Evolutionary conservation across 1,140 invertebrate genomes (phyloP), one percentile per base, ranked within the genome.

Genomic region (Psilanteris sp.): DNA sequence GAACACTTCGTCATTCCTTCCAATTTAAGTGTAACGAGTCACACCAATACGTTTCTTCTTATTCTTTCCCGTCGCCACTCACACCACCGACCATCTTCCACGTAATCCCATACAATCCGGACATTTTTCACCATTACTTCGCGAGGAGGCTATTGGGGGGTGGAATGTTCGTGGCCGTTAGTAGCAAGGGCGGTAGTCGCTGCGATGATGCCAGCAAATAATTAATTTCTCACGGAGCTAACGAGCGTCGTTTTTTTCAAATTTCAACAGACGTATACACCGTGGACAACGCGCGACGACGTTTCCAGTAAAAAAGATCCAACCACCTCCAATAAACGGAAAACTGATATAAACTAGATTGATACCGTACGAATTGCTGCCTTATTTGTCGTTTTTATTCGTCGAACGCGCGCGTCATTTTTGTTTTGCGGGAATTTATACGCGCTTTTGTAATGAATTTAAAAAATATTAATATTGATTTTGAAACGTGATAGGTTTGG

Each of bases 21-120:
- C 87, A 87, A 88, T 88, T 88, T 88, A 84, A 87, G 86, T 87
- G 84, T 87, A 88, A 88, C 87, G 84, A 88, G 86, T 82, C 85
- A 86, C 85, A 87, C 86, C 86, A 85, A 87, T 88, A 87, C 85
- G 77, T 85, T 88, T 83, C 79, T 87, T 85, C 86, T 87, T 87
- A 88, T 88, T 88, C 85, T 87, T 87, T 83, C 77, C 41, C 68
- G 48, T 14, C 62, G 66, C 61, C 41, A 29, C 68, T 46, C 66
- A 67, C 57, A 78, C 74, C 68, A 61, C 32, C 59, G 31, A 46
- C 76, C 79, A 74, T 78, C 81, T 75, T 78, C 77, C 71, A 81
- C 80, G 81, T 88, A 87, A 87, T 88, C 85, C 85, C 72, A 78
- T 77, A 84, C 82, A 88, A 88, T 88, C 87, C 85, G 82, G 81